These are phyloP conservation scores for Mamestra configurata DNA, from an alignment of 1,140 invertebrate species.

Conservation along the genomic window DNA sequence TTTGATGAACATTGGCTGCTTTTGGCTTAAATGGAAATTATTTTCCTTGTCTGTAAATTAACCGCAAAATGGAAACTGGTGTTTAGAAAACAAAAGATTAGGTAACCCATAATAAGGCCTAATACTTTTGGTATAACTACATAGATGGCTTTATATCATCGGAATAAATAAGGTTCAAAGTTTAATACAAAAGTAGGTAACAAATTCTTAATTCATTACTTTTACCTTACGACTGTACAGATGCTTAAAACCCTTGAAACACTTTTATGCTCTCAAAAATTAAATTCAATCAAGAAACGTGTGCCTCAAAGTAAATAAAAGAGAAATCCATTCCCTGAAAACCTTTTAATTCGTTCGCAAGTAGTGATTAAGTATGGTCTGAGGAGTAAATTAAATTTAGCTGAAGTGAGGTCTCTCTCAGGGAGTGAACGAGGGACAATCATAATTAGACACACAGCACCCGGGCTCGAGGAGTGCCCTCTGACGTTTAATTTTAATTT, in stretches of 20 bases:
- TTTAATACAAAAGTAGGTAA: neutral
- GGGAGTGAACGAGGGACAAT: conserved; percentile 25
- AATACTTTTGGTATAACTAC: too few relatives aligned
- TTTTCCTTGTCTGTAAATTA: too few relatives aligned
- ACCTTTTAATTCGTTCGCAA: conserved; percentile 22
- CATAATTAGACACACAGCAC: conserved; percentile 41
- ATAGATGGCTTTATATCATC: too few relatives aligned
- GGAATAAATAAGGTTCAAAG: too few relatives aligned
- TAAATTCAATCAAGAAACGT: neutral
- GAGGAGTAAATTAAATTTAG: conserved; percentile 34
- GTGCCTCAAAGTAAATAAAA: neutral
- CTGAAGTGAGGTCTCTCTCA: neutral
- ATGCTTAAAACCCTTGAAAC: neutral
- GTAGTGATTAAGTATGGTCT: conserved; percentile 20
- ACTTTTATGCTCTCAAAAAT: conserved; percentile 8
- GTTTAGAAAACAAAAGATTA: too few relatives aligned
- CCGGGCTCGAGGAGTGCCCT: neutral
- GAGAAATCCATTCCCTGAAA: neutral
- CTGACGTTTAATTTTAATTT: conserved; percentile 21
- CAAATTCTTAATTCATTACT: too few relatives aligned
- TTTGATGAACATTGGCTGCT: too few relatives aligned
- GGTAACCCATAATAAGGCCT: too few relatives aligned
- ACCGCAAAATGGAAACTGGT: too few relatives aligned
- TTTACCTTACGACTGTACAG: neutral
- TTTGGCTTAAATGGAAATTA: too few relatives aligned